Evolutionary conservation across 2,888 invertebrate species (phyloP).

Genomic region (Buathra laborator): DNA sequence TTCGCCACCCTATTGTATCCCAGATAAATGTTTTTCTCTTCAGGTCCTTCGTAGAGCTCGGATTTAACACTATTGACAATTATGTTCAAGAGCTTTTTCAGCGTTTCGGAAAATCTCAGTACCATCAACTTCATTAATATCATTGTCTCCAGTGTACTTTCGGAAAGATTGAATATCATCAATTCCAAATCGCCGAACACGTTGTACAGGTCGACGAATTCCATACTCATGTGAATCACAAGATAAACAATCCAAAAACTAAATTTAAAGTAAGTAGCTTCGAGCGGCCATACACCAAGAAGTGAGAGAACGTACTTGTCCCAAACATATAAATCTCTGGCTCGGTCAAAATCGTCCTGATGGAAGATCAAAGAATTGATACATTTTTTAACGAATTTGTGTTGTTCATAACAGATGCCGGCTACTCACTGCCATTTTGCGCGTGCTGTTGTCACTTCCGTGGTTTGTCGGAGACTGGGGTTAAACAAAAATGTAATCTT

Average conservation of each 20-base stretch:
- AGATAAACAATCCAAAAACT: slow-evolving; percentile 59
- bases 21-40: slow-evolving; percentile 65
- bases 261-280: slow-evolving; percentile 53
- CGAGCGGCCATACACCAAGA: slow-evolving; percentile 65
- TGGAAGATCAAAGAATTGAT: too few species aligned
- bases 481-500: too few species aligned
- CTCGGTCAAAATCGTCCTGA: slow-evolving; percentile 55
- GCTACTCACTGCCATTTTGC: too few species aligned
- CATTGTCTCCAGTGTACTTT: slow-evolving; percentile 60
- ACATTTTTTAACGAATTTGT: too few species aligned
- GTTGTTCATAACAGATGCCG: too few species aligned
- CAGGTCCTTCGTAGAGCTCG: slow-evolving; percentile 18
- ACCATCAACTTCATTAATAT: slow-evolving; percentile 58
- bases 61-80: slow-evolving; percentile 40
- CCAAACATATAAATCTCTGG: slow-evolving; percentile 58
- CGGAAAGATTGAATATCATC: slow-evolving; percentile 58
- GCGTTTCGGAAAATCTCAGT: slow-evolving; percentile 56
- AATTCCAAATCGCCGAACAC: slow-evolving; percentile 58
- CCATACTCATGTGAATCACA: slow-evolving; percentile 56
- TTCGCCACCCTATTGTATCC: slow-evolving; percentile 58
- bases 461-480: too few species aligned
- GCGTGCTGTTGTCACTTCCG: too few species aligned
- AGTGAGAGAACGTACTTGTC: slow-evolving; percentile 55
- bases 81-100: slow-evolving; percentile 32
- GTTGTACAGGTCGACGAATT: slow-evolving; percentile 50